These are phyloP conservation scores for Pedicia rivosa DNA, from an alignment of 2,888 invertebrate genomes.

Conservation along the genomic window DNA sequence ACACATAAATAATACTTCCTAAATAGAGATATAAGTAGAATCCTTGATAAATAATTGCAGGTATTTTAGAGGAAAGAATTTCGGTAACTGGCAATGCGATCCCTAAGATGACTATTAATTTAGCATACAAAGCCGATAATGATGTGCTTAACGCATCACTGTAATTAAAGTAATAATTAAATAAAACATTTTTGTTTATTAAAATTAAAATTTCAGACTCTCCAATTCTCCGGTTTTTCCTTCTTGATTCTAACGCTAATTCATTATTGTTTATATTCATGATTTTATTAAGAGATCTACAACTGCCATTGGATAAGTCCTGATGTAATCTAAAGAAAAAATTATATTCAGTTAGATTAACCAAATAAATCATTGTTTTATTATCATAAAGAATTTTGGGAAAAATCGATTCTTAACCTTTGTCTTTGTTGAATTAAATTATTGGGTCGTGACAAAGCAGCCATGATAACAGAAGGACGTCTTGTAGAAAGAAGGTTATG, in stretches of 20 bases:
- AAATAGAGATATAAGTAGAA: slow-evolving; percentile 71
- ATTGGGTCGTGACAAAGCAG: slow-evolving; percentile 45
- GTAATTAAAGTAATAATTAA: slow-evolving; percentile 16
- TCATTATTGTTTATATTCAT: slow-evolving; percentile 7
- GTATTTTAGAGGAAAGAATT: slow-evolving; percentile 62
- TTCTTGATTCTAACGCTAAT: slow-evolving; percentile 21
- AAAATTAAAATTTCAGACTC: slow-evolving; percentile 25
- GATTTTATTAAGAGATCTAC: slow-evolving; percentile 12
- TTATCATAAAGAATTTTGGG: no score
- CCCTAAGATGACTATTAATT: slow-evolving; percentile 67
- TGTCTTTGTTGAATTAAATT: slow-evolving; percentile 15
- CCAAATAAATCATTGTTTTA: no score
- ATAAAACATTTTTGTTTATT: background rate
- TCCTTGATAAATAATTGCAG: slow-evolving; percentile 62
- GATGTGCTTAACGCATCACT: slow-evolving; percentile 58
- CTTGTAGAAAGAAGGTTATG: slow-evolving; percentile 30
- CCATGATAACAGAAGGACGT: slow-evolving; percentile 44
- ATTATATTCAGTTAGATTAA: background rate
- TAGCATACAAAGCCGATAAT: slow-evolving; percentile 69
- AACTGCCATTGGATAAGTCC: slow-evolving; percentile 16
- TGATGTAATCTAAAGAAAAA: slow-evolving; percentile 15
- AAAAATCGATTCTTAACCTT: no score
- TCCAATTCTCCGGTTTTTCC: slow-evolving; percentile 30
- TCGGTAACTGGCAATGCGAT: slow-evolving; percentile 78
- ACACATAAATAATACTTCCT: slow-evolving; percentile 59